Evolutionary conservation across 2,113 vertebrate genomes (phyloP), one percentile per base, ranked within the genome.

Genomic region (Eidolon helvum): DNA sequence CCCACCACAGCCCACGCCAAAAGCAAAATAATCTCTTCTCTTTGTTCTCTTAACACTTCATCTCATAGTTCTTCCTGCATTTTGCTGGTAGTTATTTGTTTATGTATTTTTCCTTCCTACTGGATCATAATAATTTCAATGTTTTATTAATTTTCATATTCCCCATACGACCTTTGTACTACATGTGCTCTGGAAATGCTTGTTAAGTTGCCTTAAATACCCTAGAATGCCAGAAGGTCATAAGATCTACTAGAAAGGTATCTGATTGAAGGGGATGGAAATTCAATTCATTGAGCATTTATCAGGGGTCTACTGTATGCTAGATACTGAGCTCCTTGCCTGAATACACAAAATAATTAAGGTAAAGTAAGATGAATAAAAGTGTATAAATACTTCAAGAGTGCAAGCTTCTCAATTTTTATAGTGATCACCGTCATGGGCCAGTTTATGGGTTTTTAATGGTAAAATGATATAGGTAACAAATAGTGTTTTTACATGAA

Each of bases 81-180:
- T 92, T 96, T 93, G 16, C 38, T 90, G 50, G 48, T 69, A 87
- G 55, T 75, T 96, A 79, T 75, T 90, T 85, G 30, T 66, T 92
- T 74, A 61, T 55, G 10, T 72, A 43, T 91, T 93, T 96, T 80
- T 35, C 38, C 50, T 93, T 90, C 45, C 43, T 96, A 78, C 55
- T 87, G 28, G 57, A 91, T 22, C 82, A 6, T 75, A 85, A 63
- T 92, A 18, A 91, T 96, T 94, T 94, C 91, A 55, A 50, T 88
- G 10, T 90, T 94, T 90, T 48, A 35, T 78, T 92, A 91, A 77
- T 91, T 65, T 91, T 95, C 30, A 50, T 69, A 72, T 92, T 79
- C 15, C 21, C 38, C 35, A 63, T 40, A 43, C 40, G 53, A 55
- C 7, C 26, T 96, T 91, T 92, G 59, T 86, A 50, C 45, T 92